Base-by-base conservation (phyloP, 1,140 invertebrate genomes). In the Aphidius ervi region DNA sequence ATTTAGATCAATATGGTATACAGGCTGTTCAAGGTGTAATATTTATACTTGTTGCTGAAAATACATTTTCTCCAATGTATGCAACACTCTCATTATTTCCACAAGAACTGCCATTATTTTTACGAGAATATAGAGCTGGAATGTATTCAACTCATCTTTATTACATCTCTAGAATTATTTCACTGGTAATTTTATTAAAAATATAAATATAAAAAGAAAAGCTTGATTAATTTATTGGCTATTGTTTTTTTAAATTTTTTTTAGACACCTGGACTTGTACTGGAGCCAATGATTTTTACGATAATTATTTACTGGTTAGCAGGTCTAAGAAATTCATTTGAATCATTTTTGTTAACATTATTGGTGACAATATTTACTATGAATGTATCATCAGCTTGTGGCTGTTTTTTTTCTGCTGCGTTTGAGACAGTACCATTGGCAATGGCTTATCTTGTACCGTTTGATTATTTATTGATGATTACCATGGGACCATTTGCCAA, bases 41-140 rank as follows among this genome's bases (percentile, higher is more conserved):
- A 3, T 94, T 93, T 70, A 86, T 93, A 31, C 84, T 94, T 71
- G 90, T 94, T 45, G 86, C 90, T 0, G 92, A 95, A 79, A 94
- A 93, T 67, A 90, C 91, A 5, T 95, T 93, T 75, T 86, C 86
- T 49, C 89, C 91, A 0, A 92, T 94, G 89, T 94, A 94, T 72
- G 86, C 89, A 0, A 88, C 90, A 1, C 79, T 95, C 5, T 83
- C 88, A 59, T 79, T 89, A 61, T 90, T 94, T 68, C 92, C 92
- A 0, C 83, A 86, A 65, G 87, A 91, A 68, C 84, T 90, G 58
- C 90, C 92, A 0, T 74, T 94, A 16, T 88, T 94, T 66, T 75
- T 89, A 45, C 77, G 91, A 50, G 92, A 95, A 74, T 85, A 90
- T 65, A 83, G 86, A 62, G 87, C 87, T 37, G 91, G 90, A 37